These are phyloP conservation scores for Diadophis punctatus DNA, from an alignment of 2,113 vertebrate genomes.

Conservation along the genomic window DNA sequence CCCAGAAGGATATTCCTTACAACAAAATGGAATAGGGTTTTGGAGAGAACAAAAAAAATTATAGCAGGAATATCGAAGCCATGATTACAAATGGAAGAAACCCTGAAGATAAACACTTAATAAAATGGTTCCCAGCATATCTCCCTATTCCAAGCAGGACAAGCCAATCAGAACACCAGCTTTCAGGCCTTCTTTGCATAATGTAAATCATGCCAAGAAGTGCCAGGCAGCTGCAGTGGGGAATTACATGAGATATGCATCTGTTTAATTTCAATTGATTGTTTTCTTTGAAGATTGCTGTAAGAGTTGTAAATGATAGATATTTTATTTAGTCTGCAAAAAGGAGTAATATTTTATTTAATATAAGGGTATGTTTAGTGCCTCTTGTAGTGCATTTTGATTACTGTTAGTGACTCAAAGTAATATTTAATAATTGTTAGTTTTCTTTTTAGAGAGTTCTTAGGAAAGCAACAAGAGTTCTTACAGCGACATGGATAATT, in stretches of 20 bases:
- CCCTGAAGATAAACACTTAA: background rate
- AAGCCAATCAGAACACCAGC: background rate
- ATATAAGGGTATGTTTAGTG: slow-evolving; percentile 73
- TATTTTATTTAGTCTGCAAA: slow-evolving; percentile 68
- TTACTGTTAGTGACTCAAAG: slow-evolving; percentile 72
- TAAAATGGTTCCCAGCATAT: background rate
- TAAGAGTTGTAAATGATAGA: slow-evolving; percentile 63
- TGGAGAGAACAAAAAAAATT: background rate
- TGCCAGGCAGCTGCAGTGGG: background rate
- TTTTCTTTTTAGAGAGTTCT: slow-evolving; percentile 77
- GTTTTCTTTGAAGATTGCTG: slow-evolving; percentile 61
- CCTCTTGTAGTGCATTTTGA: slow-evolving; percentile 67
- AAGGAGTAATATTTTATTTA: slow-evolving; percentile 64
- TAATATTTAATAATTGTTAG: slow-evolving; percentile 79
- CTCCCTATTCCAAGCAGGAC: background rate
- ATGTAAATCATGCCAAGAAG: background rate
- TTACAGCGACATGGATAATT: slow-evolving; percentile 77
- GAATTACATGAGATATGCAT: slow-evolving; percentile 34
- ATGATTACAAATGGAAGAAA: background rate
- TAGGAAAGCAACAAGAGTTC: slow-evolving; percentile 73
- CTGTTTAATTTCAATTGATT: slow-evolving; percentile 49
- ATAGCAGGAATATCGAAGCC: background rate
- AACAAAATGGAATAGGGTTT: background rate
- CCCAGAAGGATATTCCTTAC: too few species aligned
- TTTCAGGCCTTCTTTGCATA: slow-evolving; percentile 23